Base-by-base conservation (phyloP, 2,888 invertebrate species). In the Thymelicus acteon region DNA sequence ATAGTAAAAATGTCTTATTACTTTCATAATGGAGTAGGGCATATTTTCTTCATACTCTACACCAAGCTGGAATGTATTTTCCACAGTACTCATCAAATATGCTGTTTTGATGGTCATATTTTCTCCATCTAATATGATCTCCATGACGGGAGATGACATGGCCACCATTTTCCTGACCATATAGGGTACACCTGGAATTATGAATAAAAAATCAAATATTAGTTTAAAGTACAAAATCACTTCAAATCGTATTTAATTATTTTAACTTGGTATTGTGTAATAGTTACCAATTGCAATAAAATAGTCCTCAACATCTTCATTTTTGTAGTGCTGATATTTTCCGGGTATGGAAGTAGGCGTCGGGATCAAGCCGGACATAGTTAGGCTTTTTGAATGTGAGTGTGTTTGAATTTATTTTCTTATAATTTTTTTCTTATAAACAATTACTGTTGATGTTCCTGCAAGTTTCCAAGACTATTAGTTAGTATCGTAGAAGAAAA, bases 301-400 rank as follows among this genome's bases (percentile, higher is more conserved):
- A 82, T 95, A 96, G 74, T 95, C 95, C 71, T 96, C 95, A 77
- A 96, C 87, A 84, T 96, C 95, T 82, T 96, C 96, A 87, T 95
- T 96, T 80, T 93, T 95, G 76, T 95, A 95, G 76, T 95, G 95
- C 77, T 94, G 93, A 85, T 95, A 96, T 83, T 94, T 95, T 78
- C 96, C 96, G 70, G 88, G 79, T 44, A 96, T 93, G 63, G 94
- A 85, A 67, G 92, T 19, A n/a, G n/a, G n/a, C n/a, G n/a, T n/a
- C 2, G 19, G 19, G 19, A 19, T 19, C 0, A 19, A 19, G 19
- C 19, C 19, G 19, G 19, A 19, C 19, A 19, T 19, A 19, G 19
- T 19, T 19, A 19, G 19, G 19, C 19, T 19, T 19, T 19, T 19
- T 19, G 19, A 19, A 19, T 19, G 19, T 19, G 19, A 19, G 2